Evolutionary conservation across 2,888 invertebrate species (phyloP), one percentile per base, ranked within the genome.

Genomic region (Sphaerophoria taeniata): DNA sequence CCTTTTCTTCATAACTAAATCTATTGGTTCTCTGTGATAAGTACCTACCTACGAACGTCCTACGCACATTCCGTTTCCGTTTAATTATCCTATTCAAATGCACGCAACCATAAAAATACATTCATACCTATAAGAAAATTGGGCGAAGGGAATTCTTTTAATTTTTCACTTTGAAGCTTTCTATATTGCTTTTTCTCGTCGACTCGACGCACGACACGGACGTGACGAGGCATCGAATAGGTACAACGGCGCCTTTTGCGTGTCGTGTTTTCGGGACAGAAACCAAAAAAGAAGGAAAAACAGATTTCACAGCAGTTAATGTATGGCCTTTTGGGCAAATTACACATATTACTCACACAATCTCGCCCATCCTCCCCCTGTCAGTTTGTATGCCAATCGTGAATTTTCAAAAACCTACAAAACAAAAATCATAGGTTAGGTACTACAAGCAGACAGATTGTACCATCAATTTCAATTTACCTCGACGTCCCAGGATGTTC

Each of bases 401-500:
- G 33, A 36, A 45, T 47, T 24, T 36, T 16, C 4, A 70, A 72
- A 43, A 56, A 33, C 45, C 45, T 14, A 31, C 43, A 67, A 76
- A 61, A 73, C 12, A 72, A 60, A 82, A 82, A 77, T 83, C 82
- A 83, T 83, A 74, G 79, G 83, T 83, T 83, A 58, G 34, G 14
- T 47, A 14, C 2, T 6, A 16, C 73, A 56, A 34, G 45, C 79
- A 74, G 70, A 79, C 70, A 70, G 83, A 74, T 74, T 78, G 74
- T 83, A 58, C 83, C 78, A 83, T 83, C 74, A 79, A 83, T 83
- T 83, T 83, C 83, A 83, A 83, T 83, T 83, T 83, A 74, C 69
- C 70, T 65, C 56, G 56, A 70, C 39, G 9, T 24, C 24, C 24
- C 69, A 73, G 78, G 73, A 69, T 78, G 43, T 67, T 58, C 12